These are phyloP conservation scores for Pinctada fucata DNA, from an alignment of 2,888 invertebrate species.

Conservation along the genomic window DNA sequence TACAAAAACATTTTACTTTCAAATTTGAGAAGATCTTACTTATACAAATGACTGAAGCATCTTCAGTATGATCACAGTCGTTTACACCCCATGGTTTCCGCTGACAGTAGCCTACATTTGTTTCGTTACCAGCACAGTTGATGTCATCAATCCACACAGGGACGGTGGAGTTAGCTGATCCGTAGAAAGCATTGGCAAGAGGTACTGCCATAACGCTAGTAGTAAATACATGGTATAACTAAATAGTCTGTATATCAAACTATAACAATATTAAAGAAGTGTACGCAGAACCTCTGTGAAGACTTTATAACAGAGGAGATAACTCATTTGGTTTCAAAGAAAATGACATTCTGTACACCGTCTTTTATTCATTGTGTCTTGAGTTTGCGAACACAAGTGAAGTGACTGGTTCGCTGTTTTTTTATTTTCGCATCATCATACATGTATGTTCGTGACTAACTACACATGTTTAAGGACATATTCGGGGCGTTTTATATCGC, in stretches of 20 bases:
- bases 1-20: too few relatives aligned
- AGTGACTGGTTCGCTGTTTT: too few relatives aligned
- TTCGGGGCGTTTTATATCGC: too few relatives aligned
- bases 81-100: slow-evolving; percentile 41
- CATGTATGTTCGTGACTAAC: too few relatives aligned
- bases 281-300: neutral
- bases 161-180: slow-evolving; percentile 45
- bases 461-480: too few relatives aligned
- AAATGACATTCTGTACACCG: too few relatives aligned
- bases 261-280: neutral
- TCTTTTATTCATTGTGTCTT: too few relatives aligned
- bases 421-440: too few relatives aligned
- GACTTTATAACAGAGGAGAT: neutral
- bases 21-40: slow-evolving; percentile 5
- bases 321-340: too few relatives aligned
- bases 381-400: too few relatives aligned
- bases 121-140: slow-evolving; percentile 82
- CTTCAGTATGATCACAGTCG: slow-evolving; percentile 51
- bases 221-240: neutral
- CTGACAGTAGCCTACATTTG: slow-evolving; percentile 80
- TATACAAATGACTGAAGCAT: slow-evolving; percentile 57
- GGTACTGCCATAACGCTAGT: slow-evolving; percentile 51
- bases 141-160: slow-evolving; percentile 63
- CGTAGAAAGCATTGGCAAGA: slow-evolving; percentile 50
- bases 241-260: neutral